phyloP scores from a whole-genome alignment of 2,797 vertebrate species.

The Sternotherus odoratus region DNA sequence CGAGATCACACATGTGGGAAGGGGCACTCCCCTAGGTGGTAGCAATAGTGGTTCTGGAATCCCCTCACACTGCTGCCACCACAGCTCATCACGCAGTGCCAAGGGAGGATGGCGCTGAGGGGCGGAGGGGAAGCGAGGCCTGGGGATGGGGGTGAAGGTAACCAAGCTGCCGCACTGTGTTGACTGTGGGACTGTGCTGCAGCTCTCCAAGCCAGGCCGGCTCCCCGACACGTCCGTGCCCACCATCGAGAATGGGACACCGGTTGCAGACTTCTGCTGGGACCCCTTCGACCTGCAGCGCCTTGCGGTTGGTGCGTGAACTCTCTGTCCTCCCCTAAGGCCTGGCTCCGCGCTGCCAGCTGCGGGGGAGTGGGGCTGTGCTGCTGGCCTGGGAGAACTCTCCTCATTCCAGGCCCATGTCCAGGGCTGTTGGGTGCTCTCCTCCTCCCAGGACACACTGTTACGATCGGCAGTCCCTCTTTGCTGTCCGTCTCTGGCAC shows the following conservation, averaged over 20 bases:
- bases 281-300: constrained; percentile 89
- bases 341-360: background rate
- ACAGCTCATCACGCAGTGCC: background rate
- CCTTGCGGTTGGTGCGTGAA: constrained; percentile 88
- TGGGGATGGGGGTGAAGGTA: background rate
- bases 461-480: background rate
- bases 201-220: constrained; percentile 91
- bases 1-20: background rate
- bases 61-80: background rate
- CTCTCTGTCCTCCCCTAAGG: no score
- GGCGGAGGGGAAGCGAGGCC: no score
- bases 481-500: background rate
- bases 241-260: constrained; percentile 91
- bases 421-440: background rate
- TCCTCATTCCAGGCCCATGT: background rate
- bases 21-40: background rate
- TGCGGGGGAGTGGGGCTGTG: background rate
- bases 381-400: background rate
- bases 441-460: background rate
- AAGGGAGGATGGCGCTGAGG: background rate
- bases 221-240: constrained; percentile 86
- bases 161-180: background rate
- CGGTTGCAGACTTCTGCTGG: constrained; percentile 91
- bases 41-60: background rate
- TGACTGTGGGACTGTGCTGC: background rate